These are phyloP conservation scores for Cervus canadensis DNA, from an alignment of 2,113 vertebrate genomes.

Conservation along the genomic window DNA sequence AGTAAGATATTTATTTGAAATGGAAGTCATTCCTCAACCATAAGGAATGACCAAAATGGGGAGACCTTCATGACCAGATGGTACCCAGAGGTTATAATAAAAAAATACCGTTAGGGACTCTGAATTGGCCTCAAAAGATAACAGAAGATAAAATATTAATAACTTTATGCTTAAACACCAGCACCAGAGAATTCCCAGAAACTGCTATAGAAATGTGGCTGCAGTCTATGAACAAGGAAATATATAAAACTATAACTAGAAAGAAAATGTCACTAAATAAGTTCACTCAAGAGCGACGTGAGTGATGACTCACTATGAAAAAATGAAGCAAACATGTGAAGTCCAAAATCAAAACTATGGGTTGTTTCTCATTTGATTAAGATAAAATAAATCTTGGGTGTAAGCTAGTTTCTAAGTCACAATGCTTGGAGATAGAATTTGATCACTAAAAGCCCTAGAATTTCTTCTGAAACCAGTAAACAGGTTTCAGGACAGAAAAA, in stretches of 20 bases:
- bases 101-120: not conserved
- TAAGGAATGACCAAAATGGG: not conserved
- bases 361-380: not conserved
- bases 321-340: conserved; percentile 34
- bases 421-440: not conserved
- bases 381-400: not conserved
- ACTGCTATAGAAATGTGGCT: not conserved
- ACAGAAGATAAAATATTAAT: not conserved
- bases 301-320: conserved; percentile 21
- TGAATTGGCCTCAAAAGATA: not conserved
- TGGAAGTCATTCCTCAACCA: not conserved
- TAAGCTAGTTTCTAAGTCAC: not conserved
- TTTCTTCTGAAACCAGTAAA: conserved; percentile 29
- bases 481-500: not conserved
- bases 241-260: not conserved
- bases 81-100: not conserved
- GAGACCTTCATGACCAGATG: not conserved
- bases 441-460: conserved; percentile 8
- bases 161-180: not conserved
- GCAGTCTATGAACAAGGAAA: not conserved
- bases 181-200: conserved; percentile 7
- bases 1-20: not conserved
- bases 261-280: not conserved
- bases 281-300: not conserved
- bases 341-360: conserved; percentile 8